These are phyloP conservation scores for Leucophora obtusa DNA, from an alignment of 2,888 invertebrate species.

Conservation along the genomic window DNA sequence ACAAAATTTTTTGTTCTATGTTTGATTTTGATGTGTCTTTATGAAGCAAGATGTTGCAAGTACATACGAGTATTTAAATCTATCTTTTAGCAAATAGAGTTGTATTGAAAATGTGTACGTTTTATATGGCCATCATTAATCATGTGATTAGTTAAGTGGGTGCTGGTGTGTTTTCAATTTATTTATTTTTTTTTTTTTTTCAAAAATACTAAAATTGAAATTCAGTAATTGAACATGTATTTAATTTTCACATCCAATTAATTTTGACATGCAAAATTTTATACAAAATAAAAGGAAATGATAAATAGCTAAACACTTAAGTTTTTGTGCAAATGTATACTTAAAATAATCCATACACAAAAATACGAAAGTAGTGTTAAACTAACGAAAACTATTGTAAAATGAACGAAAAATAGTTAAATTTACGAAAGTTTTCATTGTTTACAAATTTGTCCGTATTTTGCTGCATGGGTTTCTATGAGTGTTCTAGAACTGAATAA, in stretches of 20 bases:
- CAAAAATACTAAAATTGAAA: background rate
- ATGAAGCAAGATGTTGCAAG: constrained; percentile 59
- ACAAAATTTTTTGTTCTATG: background rate
- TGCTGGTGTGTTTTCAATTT: constrained; percentile 52
- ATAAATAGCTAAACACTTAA: no score
- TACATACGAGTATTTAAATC: constrained; percentile 19
- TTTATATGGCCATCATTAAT: constrained; percentile 67
- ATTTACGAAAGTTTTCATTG: no score
- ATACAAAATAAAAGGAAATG: no score
- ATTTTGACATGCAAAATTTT: constrained; percentile 32
- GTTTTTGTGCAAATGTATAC: no score
- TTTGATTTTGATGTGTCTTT: background rate
- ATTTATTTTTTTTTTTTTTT: constrained; percentile 3
- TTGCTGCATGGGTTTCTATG: no score
- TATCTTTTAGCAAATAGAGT: background rate
- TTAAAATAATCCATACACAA: no score
- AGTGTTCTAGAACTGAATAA: no score
- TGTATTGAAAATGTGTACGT: constrained; percentile 49
- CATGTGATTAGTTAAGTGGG: constrained; percentile 70
- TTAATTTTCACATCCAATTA: constrained; percentile 40
- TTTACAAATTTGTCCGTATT: no score
- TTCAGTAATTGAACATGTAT: background rate
- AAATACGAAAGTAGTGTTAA: no score
- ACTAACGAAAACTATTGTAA: background rate
- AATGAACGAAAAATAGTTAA: no score